Conservation (phyloP, 53 echinoderm and acorn worm species). For the Zoroaster sp. region DNA sequence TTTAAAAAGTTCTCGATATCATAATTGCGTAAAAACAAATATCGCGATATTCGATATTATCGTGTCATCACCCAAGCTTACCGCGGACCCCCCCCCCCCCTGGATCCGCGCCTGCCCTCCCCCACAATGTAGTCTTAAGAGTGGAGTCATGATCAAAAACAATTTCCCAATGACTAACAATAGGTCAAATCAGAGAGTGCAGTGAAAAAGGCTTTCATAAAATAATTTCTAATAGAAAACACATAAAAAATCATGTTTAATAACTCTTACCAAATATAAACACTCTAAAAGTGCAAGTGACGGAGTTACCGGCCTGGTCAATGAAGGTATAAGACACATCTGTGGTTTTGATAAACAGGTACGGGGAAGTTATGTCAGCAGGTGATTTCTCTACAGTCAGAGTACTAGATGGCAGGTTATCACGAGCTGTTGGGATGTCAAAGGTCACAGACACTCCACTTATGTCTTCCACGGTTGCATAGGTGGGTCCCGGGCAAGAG, state of each 20-base stretch:
- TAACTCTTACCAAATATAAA: conserved; percentile 58
- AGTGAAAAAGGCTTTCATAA: background rate
- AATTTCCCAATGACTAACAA: no score
- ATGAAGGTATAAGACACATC: conserved; percentile 61
- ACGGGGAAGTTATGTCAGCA: conserved; percentile 58
- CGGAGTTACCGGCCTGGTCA: conserved; percentile 68
- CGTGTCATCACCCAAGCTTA: no score
- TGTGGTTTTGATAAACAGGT: conserved; percentile 52
- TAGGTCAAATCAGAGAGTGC: no score
- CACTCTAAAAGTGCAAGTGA: conserved; percentile 62
- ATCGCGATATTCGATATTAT: no score
- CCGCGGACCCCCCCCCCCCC: no score
- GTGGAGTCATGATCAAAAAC: no score
- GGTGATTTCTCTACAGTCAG: conserved; percentile 46
- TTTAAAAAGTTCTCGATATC: no score
- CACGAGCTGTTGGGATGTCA: conserved; percentile 68
- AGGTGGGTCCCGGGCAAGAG: conserved; percentile 50
- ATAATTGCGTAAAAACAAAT: no score
- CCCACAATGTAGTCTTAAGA: no score
- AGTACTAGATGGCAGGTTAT: conserved; percentile 49
- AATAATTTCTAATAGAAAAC: background rate
- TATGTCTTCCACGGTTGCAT: background rate
- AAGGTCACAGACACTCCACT: conserved; percentile 41
- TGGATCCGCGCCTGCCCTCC: no score
- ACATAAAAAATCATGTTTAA: background rate